Conservation (phyloP, 2,113 vertebrate species). For the Cephalopholis sonnerati region DNA sequence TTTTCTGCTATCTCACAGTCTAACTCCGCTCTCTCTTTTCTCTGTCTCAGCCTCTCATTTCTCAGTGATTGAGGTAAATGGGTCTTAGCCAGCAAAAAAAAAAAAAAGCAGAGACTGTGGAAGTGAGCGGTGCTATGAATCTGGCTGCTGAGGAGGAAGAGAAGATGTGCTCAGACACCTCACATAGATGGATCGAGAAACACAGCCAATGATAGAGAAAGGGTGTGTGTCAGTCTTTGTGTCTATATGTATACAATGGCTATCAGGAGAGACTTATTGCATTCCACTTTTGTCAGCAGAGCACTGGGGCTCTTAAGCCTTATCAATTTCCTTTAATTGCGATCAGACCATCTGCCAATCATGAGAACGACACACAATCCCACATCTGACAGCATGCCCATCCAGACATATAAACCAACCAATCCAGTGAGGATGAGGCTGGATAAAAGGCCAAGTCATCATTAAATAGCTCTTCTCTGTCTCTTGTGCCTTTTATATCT, state of each 20-base stretch:
- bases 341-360: constrained; percentile 76
- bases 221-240: constrained; percentile 35
- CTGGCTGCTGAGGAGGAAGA: constrained; percentile 54
- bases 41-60: constrained; percentile 59
- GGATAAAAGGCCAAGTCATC: constrained; percentile 54
- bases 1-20: constrained; percentile 64
- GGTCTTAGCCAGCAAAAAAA: constrained; percentile 55
- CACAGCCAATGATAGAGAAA: constrained; percentile 27
- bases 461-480: constrained; percentile 54
- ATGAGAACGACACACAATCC: constrained; percentile 42
- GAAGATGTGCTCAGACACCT: constrained; percentile 69
- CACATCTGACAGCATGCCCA: constrained; percentile 16
- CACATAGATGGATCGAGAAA: constrained; percentile 48
- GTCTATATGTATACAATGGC: constrained; percentile 45
- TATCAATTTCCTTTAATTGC: constrained; percentile 80
- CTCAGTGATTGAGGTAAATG: constrained; percentile 67
- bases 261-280: constrained; percentile 60
- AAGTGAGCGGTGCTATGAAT: constrained; percentile 56
- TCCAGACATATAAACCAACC: constrained; percentile 21
- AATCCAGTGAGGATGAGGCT: constrained; percentile 43
- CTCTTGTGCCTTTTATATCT: constrained; percentile 49
- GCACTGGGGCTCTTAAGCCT: constrained; percentile 65
- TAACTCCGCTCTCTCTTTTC: constrained; percentile 37
- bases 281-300: constrained; percentile 77
- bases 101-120: constrained; percentile 1